Base-by-base conservation (phyloP, 2,888 invertebrate genomes). In the Microctonus aethiopoides region DNA sequence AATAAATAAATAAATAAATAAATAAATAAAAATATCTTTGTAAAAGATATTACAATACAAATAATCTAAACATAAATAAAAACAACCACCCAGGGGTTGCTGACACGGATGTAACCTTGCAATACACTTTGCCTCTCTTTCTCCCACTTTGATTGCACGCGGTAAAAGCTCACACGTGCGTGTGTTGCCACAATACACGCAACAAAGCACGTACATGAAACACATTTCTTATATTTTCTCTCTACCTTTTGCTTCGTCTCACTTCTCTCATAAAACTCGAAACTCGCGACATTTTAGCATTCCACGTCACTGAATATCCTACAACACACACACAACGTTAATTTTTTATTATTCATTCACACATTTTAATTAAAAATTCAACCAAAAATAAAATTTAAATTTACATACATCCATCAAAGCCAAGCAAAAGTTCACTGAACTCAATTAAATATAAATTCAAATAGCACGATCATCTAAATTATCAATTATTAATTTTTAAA, bases 81-180 rank as follows among this genome's bases (percentile, higher is more conserved):
- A 54, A 32, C 24, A 52, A 62, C 41, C 29, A 56, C 63, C 16
- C 32, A 70, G 32, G 70, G 76, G 76, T 75, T 76, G 78, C 78
- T 75, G 76, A 78, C 78, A 78, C 78, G 78, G 76, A 78, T 77
- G 78, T 74, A 74, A 60, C 34, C 60, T 69, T 52, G 36, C n/a
- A 29, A 41, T 65, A 36, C 61, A 13, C 54, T 71, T 73, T 67
- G 68, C 70, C 64, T 20, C 46, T 46, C 46, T 4, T 7, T 7
- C 46, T 46, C 20, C 16, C 46, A 1, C 20, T 46, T 46, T 46
- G 16, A 16, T 16, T 46, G 46, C 9, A n/a, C n/a, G 20, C 54
- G 62, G 60, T 41, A 46, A 70, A 68, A n/a, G 59, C 65, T 60
- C 68, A 67, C 46, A 70, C 72, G 70, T 68, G 70, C 46, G 16